Evolutionary conservation across 2,797 vertebrate genomes (phyloP), one percentile per base, ranked within the genome.

Genomic region (Alexandromys oeconomus): DNA sequence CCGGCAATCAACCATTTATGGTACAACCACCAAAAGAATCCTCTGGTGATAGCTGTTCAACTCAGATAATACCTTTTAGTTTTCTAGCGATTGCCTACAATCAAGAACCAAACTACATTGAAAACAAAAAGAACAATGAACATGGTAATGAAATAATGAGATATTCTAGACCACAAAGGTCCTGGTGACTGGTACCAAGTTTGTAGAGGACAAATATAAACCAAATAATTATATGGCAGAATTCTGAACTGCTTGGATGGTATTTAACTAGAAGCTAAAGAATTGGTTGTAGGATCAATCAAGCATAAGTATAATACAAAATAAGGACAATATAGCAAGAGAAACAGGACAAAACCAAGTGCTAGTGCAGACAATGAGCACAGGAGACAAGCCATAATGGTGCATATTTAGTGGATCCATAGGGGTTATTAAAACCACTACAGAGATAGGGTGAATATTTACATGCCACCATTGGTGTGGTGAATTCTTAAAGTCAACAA

Each of bases 111-210:
- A 95, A 94, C 57, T 17, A 93, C 95, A 61, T 6, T 94, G 37
- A 5, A 88, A 92, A 94, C 40, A 78, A 92, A 81, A 95, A 95
- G 37, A 92, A 95, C 89, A 87, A 95, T 91, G 67, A 91, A 95
- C 96, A 96, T 82, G 76, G n/a, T 89, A 87, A 43, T 92, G 23
- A 93, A 34, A 81, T 59, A 78, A 95, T 86, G 85, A 97, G 61
- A 92, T 85, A 34, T n/a, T 91, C 54, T 40, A 46, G 57, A 65
- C 59, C 65, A 71, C 71, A 2, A 96, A 78, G 77, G 90, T 61
- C 48, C 54, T 88, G 17, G 37, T 2, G 67, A 96, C 31, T 31
- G 25, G 37, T 34, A 1, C 7, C 87, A 97, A 92, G 37, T 90
- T 92, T 88, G 87, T 46, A 93, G 34, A 87, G 40, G 29, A 93